phyloP scores from a whole-genome alignment of 2,888 invertebrate species.

The Cotesia congregata region DNA sequence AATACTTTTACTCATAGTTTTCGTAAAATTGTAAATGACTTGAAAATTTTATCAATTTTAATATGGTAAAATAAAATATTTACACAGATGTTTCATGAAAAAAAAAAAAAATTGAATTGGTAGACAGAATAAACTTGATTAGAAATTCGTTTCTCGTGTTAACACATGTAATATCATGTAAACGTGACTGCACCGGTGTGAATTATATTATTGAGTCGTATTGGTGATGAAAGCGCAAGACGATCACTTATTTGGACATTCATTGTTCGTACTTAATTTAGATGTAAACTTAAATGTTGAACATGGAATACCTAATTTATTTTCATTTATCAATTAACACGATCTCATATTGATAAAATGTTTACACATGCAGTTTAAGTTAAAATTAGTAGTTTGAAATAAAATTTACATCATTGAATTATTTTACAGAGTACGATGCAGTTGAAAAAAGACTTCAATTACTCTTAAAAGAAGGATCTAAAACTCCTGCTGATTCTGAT shows the following conservation, averaged over 20 bases:
- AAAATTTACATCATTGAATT: background rate
- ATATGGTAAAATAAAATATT: constrained; percentile 8
- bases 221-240: constrained; percentile 36
- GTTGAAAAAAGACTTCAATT: constrained; percentile 56
- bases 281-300: constrained; percentile 23
- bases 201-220: constrained; percentile 16
- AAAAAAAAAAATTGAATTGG: background rate
- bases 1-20: background rate
- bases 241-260: constrained; percentile 38
- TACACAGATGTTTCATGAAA: background rate
- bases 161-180: constrained; percentile 45
- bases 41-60: background rate
- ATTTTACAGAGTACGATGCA: constrained; percentile 46
- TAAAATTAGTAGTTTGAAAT: background rate
- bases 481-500: constrained; percentile 52
- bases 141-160: constrained; percentile 41
- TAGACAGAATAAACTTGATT: constrained; percentile 15
- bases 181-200: constrained; percentile 40
- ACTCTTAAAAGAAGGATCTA: constrained; percentile 58
- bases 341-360: background rate
- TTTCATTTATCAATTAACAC: constrained; percentile 23
- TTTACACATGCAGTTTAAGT: background rate
- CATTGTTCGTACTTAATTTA: constrained; percentile 28
- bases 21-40: background rate
- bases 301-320: constrained; percentile 29